These are phyloP conservation scores for Gambusia affinis DNA, from an alignment of 2,113 vertebrate genomes.

Conservation along the genomic window DNA sequence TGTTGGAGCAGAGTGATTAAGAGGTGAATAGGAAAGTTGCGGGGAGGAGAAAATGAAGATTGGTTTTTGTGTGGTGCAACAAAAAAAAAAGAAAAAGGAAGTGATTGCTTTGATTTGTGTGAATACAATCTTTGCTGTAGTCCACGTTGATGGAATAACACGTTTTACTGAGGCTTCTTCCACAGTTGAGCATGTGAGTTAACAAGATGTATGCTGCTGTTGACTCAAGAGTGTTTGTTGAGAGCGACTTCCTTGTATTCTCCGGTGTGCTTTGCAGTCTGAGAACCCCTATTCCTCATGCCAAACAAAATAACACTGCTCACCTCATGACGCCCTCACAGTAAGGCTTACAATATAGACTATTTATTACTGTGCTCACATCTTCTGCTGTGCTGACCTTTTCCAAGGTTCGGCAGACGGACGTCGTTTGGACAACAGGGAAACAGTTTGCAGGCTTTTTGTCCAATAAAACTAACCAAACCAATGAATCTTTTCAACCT, in stretches of 20 bases:
- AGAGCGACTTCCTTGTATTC: constrained; percentile 15
- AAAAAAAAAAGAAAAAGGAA: constrained; percentile 11
- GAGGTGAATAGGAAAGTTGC: constrained; percentile 43
- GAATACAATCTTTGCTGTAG: constrained; percentile 31
- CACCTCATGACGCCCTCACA: constrained; percentile 14
- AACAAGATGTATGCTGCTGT: constrained; percentile 11
- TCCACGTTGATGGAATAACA: constrained; percentile 39
- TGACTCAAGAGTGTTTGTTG: constrained; percentile 38
- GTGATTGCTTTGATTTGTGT: constrained; percentile 51
- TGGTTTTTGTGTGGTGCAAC: constrained; percentile 36
- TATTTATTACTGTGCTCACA: constrained; percentile 11
- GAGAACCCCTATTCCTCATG: constrained; percentile 10
- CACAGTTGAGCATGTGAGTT: constrained; percentile 47
- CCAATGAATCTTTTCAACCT: constrained; percentile 32
- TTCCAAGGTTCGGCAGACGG: constrained; percentile 26
- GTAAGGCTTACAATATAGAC: not conserved
- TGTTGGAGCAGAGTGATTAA: constrained; percentile 41
- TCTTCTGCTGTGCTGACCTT: constrained; percentile 39
- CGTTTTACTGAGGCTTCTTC: constrained; percentile 35
- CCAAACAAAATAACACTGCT: constrained; percentile 19
- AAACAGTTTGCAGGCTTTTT: constrained; percentile 22
- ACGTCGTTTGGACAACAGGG: constrained; percentile 36
- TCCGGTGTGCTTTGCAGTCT: constrained; percentile 16
- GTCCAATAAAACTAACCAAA: constrained; percentile 47
- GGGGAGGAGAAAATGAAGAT: constrained; percentile 38